Base-by-base conservation (phyloP, 2,797 vertebrate genomes). In the Melanotaenia parkinsoni region DNA sequence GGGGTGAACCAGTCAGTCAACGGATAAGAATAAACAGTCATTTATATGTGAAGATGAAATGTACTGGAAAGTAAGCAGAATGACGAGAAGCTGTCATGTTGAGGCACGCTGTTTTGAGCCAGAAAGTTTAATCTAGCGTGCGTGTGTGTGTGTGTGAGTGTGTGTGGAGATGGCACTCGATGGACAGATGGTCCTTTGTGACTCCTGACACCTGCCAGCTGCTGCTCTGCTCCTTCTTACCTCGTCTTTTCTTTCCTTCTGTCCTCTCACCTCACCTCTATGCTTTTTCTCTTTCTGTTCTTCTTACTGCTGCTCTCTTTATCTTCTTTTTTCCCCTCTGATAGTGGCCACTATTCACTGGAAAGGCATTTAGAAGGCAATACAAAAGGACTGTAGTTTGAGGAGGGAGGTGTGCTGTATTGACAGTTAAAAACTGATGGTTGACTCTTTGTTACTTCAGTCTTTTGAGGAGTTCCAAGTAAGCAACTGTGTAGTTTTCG, bases 151-250 rank as follows among this genome's bases (percentile, higher is more conserved):
- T 61, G 91, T 30, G 35, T 73, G 73, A 53, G 68, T 57, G 50
- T 62, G 76, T 47, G 69, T 61, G 91, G 92, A 95, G 95, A 96
- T 94, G 86, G 94, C 93, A 92, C 94, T 89, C 88, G 88, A 92
- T 90, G 95, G 95, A 97, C 98, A 99, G 98, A 99, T 98, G 98
- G 97, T 95, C 95, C 95, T 96, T 98, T 98, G 97, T 99, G 95
- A 96, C 94, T 86, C 89, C 93, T 97, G 97, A 98, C 98, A 98
- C 97, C 96, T 97, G 96, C 96, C 97, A 98, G 97, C 97, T 98
- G 97, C 96, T 97, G 95, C 93, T 95, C 94, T 95, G 94, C 96
- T 96, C 85, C 67, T 91, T 81, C 81, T 90, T 80, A 88, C 87
- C 74, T 89, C 86, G 62, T 80, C 72, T 60, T 61, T 73, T 72